These are phyloP conservation scores for Lysiphlebus fabarum DNA, from an alignment of 1,140 invertebrate genomes.

Conservation along the genomic window DNA sequence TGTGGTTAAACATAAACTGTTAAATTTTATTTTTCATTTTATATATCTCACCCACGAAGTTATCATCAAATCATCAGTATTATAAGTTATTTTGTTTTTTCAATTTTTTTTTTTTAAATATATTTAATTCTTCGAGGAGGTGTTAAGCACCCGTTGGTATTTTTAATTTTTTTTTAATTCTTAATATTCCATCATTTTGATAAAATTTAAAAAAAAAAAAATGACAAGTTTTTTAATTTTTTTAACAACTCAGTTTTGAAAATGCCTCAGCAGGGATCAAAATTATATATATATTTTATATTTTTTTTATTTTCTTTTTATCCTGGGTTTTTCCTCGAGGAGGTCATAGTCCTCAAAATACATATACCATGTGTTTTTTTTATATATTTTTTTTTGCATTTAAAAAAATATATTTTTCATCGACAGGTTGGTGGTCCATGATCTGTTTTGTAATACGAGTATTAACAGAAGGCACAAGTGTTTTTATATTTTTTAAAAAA, in stretches of 20 bases:
- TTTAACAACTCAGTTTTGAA: background rate
- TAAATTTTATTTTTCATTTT: too few relatives aligned
- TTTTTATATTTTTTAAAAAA: background rate
- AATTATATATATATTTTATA: too few relatives aligned
- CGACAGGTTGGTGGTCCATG: too few relatives aligned
- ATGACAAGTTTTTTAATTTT: background rate
- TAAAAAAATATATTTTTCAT: too few relatives aligned
- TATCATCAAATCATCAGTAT: background rate
- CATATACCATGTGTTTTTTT: too few relatives aligned
- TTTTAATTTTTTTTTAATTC: conserved; percentile 6
- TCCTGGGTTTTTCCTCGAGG: too few relatives aligned
- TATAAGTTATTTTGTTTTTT: background rate
- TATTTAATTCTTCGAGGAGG: conserved; percentile 12
- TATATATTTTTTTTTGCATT: too few relatives aligned
- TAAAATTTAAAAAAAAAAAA: conserved; percentile 4
- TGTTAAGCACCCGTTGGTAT: conserved; percentile 19
- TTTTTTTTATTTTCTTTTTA: too few relatives aligned
- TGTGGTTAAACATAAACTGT: background rate
- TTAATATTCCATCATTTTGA: background rate
- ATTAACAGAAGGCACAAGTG: background rate
- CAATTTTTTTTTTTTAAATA: too few relatives aligned
- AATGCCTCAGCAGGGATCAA: too few relatives aligned
- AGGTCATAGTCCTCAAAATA: too few relatives aligned
- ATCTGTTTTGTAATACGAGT: too few relatives aligned
- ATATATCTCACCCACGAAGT: conserved; percentile 16